Percentiles rank a stretch among this genome's conserved stretches.
phyloP scores from a whole-genome alignment of 30 jellyfish, hydroid and myxozoan genomes.

The Clytia hemisphaerica region DNA sequence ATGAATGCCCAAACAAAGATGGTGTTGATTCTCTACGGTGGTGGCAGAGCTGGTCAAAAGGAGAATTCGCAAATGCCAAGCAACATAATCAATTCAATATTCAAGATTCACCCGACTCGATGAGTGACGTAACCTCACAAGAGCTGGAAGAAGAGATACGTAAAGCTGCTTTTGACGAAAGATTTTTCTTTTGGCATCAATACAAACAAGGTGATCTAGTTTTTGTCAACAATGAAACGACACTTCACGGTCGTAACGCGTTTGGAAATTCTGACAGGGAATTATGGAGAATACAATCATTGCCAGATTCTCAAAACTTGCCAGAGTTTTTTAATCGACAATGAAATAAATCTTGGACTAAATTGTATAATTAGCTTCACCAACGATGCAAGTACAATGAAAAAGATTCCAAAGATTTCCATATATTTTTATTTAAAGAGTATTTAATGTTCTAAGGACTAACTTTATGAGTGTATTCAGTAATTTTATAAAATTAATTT shows the following conservation, averaged over 20 bases:
- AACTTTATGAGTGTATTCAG: too few relatives aligned
- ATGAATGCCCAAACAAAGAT: constrained; percentile 42
- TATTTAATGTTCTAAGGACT: too few relatives aligned
- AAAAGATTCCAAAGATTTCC: too few relatives aligned
- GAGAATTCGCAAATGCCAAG: constrained; percentile 25
- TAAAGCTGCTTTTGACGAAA: too few relatives aligned
- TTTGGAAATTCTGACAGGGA: constrained; percentile 25
- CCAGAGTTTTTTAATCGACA: constrained; percentile 19
- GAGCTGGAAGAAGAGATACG: constrained; percentile 30
- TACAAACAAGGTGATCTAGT: constrained; percentile 39
- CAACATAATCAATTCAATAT: neutral
- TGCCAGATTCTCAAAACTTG: constrained; percentile 30
- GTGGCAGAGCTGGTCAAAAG: constrained; percentile 33
- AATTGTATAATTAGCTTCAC: too few relatives aligned
- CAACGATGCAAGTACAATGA: too few relatives aligned
- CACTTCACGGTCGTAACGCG: constrained; percentile 38
- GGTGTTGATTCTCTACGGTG: constrained; percentile 36
- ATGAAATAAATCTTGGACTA: neutral
- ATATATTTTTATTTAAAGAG: too few relatives aligned
- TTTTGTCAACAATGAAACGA: constrained; percentile 31
- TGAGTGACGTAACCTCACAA: neutral
- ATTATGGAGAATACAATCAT: constrained; percentile 44
- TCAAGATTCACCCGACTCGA: neutral
- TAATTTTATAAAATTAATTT: too few relatives aligned
- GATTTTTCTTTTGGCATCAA: constrained; percentile 33